phyloP scores from a whole-genome alignment of 2,888 invertebrate species.

The Lingula anatina region DNA sequence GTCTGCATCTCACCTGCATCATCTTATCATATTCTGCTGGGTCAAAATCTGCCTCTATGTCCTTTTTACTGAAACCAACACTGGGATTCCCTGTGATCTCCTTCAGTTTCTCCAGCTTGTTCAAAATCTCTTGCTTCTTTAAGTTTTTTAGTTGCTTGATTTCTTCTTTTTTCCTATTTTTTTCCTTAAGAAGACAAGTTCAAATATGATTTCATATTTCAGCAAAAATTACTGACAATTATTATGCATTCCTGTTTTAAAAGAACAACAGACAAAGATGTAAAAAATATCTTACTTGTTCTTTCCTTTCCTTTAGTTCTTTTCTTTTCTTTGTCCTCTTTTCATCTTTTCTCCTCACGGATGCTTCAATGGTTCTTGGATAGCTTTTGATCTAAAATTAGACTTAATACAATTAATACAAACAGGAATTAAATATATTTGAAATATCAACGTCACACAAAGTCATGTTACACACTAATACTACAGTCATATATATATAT shows the following conservation, averaged over 20 bases:
- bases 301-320: conserved; percentile 55
- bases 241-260: not conserved
- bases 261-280: not conserved
- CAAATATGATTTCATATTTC: not conserved
- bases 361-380: conserved; percentile 81
- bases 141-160: conserved; percentile 79
- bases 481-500: too few relatives aligned
- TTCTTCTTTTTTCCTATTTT: conserved; percentile 76
- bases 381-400: conserved; percentile 84
- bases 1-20: conserved; percentile 66
- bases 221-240: not conserved
- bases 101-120: conserved; percentile 79
- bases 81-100: conserved; percentile 80
- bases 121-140: conserved; percentile 83
- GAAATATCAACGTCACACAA: too few relatives aligned
- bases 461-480: too few relatives aligned
- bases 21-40: conserved; percentile 79
- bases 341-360: conserved; percentile 75
- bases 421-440: too few relatives aligned
- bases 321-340: conserved; percentile 72
- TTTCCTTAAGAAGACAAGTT: conserved; percentile 48
- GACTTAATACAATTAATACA: too few relatives aligned
- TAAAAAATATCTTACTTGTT: conserved; percentile 17
- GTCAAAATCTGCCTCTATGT: conserved; percentile 75
- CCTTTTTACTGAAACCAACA: conserved; percentile 68